Base-by-base conservation (phyloP, 2,888 invertebrate genomes). In the Subacronicta megacephala region DNA sequence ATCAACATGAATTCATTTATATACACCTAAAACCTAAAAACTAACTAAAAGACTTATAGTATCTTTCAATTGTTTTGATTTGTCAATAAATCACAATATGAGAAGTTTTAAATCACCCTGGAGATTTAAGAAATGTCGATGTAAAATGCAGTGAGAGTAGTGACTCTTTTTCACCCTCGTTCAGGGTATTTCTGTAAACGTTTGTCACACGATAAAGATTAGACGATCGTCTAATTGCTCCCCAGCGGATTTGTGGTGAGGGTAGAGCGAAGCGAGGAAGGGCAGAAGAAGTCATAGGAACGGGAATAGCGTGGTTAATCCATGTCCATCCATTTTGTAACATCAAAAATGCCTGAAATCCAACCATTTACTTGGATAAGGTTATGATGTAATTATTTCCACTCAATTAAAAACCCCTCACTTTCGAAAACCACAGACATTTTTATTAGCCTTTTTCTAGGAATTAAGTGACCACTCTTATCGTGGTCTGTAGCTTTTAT, bases 181-280 rank as follows among this genome's bases (percentile, higher is more conserved):
- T 50, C 43, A 43, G 23, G 16, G 57, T 20, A 20, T 67, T 62
- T 69, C 51, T 61, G 65, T 50, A 74, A 74, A 57, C 62, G 60
- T 62, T 74, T 74, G 58, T 72, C 72, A 74, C 72, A 54, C 50
- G 46, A 61, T 65, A 69, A 66, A 62, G 75, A 72, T 61, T 59
- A 50, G 29, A 35, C 17, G 58, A 57, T 55, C 43, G 58, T 13
- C 37, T 72, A 61, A 72, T 74, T 65, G 65, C 40, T 72, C 69
- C 66, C 47, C 42, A n/a, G 36, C 9, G 59, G 69, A 69, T 56
- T 65, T 47, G 54, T 40, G 49, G 60, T 38, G 16, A 58, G 43
- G 72, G 63, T 47, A 29, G 54, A 26, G 64, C 41, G 29, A 59
- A 62, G 33, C 50, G 4, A 42, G 47, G 31, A 23, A 52, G 59